Evolutionary conservation across 2,888 invertebrate species (phyloP).

Genomic region (Spialia ferax): DNA sequence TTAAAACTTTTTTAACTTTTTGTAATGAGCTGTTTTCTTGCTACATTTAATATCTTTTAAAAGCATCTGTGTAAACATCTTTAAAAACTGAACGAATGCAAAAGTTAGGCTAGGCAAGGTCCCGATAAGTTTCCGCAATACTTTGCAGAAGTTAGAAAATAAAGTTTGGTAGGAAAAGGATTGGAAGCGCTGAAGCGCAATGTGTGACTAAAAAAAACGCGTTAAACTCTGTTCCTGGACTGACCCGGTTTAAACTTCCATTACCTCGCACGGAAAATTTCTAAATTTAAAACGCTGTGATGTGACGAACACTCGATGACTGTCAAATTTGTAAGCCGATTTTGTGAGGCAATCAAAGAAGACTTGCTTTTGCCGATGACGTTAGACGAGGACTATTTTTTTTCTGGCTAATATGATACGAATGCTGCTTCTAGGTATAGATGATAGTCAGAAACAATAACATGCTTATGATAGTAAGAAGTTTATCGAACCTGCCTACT

Average conservation of each 20-base stretch:
- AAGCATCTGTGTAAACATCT: not conserved
- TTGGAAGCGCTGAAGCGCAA: constrained; percentile 20
- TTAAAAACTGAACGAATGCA: constrained; percentile 10
- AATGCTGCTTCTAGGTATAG: too few relatives aligned
- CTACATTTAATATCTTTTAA: not conserved
- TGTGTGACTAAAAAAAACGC: constrained; percentile 19
- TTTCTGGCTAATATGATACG: too few relatives aligned
- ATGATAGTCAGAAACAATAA: not conserved
- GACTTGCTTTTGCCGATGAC: too few relatives aligned
- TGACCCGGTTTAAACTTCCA: constrained; percentile 26
- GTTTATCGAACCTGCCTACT: not conserved
- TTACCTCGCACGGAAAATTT: not conserved
- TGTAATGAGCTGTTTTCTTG: too few relatives aligned
- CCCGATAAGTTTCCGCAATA: not conserved
- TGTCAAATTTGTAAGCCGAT: not conserved
- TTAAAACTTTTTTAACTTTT: too few relatives aligned
- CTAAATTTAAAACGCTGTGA: constrained; percentile 12
- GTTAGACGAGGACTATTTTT: too few relatives aligned
- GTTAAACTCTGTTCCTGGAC: not conserved
- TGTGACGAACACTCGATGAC: not conserved
- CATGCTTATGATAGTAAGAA: constrained; percentile 11
- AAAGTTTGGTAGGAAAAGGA: constrained; percentile 12
- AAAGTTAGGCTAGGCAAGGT: constrained; percentile 12
- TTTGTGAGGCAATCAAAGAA: not conserved
- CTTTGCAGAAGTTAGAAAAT: constrained; percentile 11